These are phyloP conservation scores for Agelastica alni DNA, from an alignment of 2,888 invertebrate species.

Conservation along the genomic window DNA sequence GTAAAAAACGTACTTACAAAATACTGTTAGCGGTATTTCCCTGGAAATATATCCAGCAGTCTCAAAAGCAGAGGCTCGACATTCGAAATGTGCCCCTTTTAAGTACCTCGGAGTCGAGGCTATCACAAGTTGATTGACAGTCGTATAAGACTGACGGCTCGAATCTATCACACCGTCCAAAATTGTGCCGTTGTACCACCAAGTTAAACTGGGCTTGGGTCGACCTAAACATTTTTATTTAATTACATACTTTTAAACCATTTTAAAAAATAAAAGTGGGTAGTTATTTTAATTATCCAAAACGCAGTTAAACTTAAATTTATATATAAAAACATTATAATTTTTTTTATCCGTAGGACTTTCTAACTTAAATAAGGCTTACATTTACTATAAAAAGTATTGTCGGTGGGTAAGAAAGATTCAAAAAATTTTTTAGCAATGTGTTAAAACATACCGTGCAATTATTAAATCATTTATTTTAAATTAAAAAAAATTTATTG, in stretches of 20 bases:
- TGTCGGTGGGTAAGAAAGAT: too few species aligned
- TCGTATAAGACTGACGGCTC: slow-evolving; percentile 64
- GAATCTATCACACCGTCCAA: slow-evolving; percentile 75
- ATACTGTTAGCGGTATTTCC: slow-evolving; percentile 78
- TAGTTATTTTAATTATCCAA: too few species aligned
- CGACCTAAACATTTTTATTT: slow-evolving; percentile 63
- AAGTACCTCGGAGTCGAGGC: slow-evolving; percentile 72
- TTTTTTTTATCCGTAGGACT: too few species aligned
- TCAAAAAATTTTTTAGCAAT: too few species aligned
- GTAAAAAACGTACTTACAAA: slow-evolving; percentile 54
- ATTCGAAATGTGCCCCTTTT: slow-evolving; percentile 75
- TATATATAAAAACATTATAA: too few species aligned
- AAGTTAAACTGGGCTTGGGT: slow-evolving; percentile 79
- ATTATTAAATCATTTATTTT: too few species aligned
- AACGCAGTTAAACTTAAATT: too few species aligned
- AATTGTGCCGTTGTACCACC: slow-evolving; percentile 79
- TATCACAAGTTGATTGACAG: slow-evolving; percentile 77
- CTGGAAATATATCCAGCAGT: slow-evolving; percentile 70
- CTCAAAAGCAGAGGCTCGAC: slow-evolving; percentile 76
- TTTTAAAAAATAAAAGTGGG: not conserved
- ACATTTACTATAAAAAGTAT: too few species aligned
- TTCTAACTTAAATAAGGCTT: too few species aligned
- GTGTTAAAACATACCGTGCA: too few species aligned
- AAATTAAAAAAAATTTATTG: not conserved
- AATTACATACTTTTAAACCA: not conserved